Percentiles rank a stretch among this genome's conserved stretches.
Evolutionary conservation across 2,113 vertebrate species (phyloP).

Genomic region (Mesitornis unicolor): DNA sequence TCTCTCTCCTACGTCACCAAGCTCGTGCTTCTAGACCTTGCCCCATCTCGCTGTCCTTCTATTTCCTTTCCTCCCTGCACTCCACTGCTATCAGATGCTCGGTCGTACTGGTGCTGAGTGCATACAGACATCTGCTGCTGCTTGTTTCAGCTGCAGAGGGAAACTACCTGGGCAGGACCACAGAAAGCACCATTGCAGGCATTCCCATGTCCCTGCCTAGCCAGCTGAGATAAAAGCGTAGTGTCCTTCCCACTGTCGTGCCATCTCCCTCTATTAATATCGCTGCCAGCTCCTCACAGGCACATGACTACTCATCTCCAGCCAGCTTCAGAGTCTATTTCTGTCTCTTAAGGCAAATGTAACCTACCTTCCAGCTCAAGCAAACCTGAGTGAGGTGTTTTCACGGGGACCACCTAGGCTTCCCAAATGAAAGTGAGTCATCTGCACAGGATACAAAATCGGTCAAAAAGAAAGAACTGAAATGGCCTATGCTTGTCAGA

Average conservation of each 20-base stretch:
- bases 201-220: not conserved
- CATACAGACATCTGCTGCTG: not conserved
- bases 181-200: not conserved
- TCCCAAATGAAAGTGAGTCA: not conserved
- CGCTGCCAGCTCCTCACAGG: not conserved
- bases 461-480: not conserved
- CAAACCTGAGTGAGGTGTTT: not conserved
- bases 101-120: not conserved
- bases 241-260: not conserved
- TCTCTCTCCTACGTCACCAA: not conserved
- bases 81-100: fast-evolving
- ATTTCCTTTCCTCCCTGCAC: not conserved
- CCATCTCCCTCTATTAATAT: not conserved
- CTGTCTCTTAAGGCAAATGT: not conserved
- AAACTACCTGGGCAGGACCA: not conserved
- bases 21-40: fast-evolving
- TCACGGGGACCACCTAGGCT: not conserved
- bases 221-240: not conserved
- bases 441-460: not conserved
- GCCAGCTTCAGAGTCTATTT: not conserved
- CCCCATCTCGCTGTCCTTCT: not conserved
- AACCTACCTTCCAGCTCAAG: not conserved
- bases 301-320: not conserved
- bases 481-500: not conserved
- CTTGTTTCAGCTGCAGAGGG: not conserved